Conservation (phyloP, 2,113 vertebrate genomes). For the Gambusia affinis region DNA sequence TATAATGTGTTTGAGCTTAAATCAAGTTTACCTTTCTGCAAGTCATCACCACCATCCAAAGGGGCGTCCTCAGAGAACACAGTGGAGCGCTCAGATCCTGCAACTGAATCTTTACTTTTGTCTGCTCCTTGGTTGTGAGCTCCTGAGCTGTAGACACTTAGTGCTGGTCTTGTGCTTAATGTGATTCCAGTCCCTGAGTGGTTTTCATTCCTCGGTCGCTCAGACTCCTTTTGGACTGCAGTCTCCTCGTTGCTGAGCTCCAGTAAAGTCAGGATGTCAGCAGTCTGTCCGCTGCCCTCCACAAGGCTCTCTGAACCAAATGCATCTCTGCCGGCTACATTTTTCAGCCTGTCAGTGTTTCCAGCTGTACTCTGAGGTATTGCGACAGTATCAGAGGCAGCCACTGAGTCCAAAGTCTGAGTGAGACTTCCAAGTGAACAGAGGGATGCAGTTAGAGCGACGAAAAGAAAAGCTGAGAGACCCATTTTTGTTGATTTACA, state of each 20-base stretch:
- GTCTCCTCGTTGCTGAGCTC: conserved; percentile 5
- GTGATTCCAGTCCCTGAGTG: conserved; percentile 20
- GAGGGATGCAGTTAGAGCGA: conserved; percentile 24
- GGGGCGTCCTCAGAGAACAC: conserved; percentile 27
- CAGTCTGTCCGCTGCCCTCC: conserved; percentile 41
- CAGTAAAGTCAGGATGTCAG: background rate
- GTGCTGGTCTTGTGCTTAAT: conserved; percentile 19
- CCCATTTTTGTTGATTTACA: conserved; percentile 45
- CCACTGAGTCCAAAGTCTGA: conserved; percentile 25
- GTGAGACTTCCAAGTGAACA: conserved; percentile 42
- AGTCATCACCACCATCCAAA: background rate
- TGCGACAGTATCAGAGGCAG: background rate
- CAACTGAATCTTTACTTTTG: conserved; percentile 25
- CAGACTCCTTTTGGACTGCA: conserved; percentile 3
- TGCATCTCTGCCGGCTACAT: conserved; percentile 4
- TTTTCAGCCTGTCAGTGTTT: background rate
- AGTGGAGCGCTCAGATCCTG: conserved; percentile 25
- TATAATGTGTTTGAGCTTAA: background rate
- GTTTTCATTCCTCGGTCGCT: background rate
- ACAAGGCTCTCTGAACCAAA: conserved; percentile 18
- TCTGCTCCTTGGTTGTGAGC: conserved; percentile 18
- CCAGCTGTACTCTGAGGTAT: background rate
- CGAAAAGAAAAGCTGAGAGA: conserved; percentile 10
- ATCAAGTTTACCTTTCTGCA: conserved; percentile 7
- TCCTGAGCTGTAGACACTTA: conserved; percentile 5